Base-by-base conservation (phyloP, 2,113 vertebrate species). In the Zingel zingel region DNA sequence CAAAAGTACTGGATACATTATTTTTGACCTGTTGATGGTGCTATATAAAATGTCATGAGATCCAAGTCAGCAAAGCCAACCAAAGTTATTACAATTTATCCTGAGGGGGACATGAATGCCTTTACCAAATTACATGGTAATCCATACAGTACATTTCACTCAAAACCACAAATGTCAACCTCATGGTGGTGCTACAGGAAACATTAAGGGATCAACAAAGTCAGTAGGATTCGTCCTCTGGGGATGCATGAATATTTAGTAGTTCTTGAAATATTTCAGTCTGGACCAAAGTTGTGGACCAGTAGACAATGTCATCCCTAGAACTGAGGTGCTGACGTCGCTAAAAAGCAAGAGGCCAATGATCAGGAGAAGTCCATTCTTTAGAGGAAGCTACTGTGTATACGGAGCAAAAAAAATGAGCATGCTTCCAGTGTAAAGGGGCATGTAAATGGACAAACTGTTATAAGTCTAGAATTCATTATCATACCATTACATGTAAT, bases 401-500 rank as follows among this genome's bases (percentile, higher is more conserved):
- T 19, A 47, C 11, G 19, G 13, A 64, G 9, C 2, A 68, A 53
- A 51, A 5, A 5, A 18, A 43, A 65, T 18, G 21, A 45, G 16
- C 14, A 13, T 54, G 16, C 65, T 21, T 62, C 23, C 7, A 18
- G 10, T 79, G 30, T 69, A 70, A 79, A 62, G 18, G 12, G 33
- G 3, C 8, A 54, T 45, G 19, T 63, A 45, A 30, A 71, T 79
- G 13, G 5, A 54, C 21, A 18, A 25, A 23, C 10, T 21, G 45
- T 14, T 54, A 47, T 12, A 69, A 61, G 27, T 11, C 33, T 54
- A 63, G 6, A 48, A 83, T 12, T 56, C 45, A 61, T 57, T 45
- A 62, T 51, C 18, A 27, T 51, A 54, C 15, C 25, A 48, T 16
- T 63, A 36, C 47, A 72, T 68, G 61, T 33, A 61, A 72, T 68